Evolutionary conservation across 2,113 vertebrate genomes (phyloP).

Genomic region (Mormyrus lacerda): DNA sequence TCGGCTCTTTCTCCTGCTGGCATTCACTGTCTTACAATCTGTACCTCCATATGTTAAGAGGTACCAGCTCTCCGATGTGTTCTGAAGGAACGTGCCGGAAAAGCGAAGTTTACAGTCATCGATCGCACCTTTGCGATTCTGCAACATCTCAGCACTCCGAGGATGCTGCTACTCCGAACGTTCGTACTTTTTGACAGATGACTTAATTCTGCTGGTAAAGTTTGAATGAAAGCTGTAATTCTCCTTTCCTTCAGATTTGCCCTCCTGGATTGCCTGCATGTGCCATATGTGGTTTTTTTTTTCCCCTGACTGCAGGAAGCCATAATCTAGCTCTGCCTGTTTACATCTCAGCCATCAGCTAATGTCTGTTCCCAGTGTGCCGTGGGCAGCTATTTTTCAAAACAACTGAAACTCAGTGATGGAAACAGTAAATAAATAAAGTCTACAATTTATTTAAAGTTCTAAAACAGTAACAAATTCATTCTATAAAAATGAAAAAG

Average conservation of each 20-base stretch:
- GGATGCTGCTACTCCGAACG: background rate
- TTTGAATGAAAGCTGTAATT: background rate
- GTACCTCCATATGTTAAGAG: background rate
- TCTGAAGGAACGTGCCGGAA: background rate
- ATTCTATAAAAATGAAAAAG: background rate
- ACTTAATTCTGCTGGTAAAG: background rate
- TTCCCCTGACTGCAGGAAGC: background rate
- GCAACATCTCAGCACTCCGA: background rate
- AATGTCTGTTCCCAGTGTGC: background rate
- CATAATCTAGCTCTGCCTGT: background rate
- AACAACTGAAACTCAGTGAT: background rate
- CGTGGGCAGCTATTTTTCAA: background rate
- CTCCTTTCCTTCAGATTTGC: background rate
- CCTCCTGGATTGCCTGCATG: background rate
- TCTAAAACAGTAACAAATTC: background rate
- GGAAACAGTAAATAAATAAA: background rate
- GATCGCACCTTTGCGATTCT: background rate
- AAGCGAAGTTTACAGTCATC: background rate
- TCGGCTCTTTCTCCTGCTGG: background rate
- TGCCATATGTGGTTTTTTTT: background rate
- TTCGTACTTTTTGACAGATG: background rate
- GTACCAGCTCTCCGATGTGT: background rate
- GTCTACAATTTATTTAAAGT: background rate
- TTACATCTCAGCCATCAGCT: background rate
- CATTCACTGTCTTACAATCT: background rate